phyloP scores from a whole-genome alignment of 2,888 invertebrate genomes.

The Galerucella pusilla region DNA sequence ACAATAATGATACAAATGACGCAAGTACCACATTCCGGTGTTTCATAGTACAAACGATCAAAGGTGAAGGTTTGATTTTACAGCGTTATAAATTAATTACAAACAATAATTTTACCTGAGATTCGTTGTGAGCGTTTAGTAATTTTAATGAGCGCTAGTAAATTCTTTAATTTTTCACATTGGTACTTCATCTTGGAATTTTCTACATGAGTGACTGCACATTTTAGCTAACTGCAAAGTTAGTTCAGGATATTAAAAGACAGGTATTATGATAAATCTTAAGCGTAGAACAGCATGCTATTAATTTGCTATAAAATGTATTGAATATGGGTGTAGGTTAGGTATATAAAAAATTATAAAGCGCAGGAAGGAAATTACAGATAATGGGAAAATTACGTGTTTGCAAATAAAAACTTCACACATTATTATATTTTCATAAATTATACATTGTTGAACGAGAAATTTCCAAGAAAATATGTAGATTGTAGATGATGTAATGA shows the following conservation, averaged over 20 bases:
- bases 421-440: no score
- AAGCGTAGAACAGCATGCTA: not conserved
- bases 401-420: no score
- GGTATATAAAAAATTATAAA: no score
- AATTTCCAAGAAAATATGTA: no score
- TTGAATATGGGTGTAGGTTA: not conserved
- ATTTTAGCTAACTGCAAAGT: constrained; percentile 9
- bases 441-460: no score
- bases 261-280: constrained; percentile 1
- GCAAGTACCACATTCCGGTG: not conserved
- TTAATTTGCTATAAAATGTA: constrained; percentile 2
- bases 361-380: no score
- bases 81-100: constrained; percentile 1
- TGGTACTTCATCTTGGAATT: constrained; percentile 10
- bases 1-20: no score
- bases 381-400: no score
- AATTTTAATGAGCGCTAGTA: constrained; percentile 23
- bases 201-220: constrained; percentile 29
- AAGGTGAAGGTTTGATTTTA: constrained; percentile 1
- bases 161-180: constrained; percentile 24
- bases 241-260: constrained; percentile 1
- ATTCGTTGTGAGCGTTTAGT: not conserved
- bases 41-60: not conserved
- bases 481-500: no score
- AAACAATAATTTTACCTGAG: not conserved